Base-by-base conservation (phyloP, 2,797 vertebrate genomes). In the Anguilla megastoma region DNA sequence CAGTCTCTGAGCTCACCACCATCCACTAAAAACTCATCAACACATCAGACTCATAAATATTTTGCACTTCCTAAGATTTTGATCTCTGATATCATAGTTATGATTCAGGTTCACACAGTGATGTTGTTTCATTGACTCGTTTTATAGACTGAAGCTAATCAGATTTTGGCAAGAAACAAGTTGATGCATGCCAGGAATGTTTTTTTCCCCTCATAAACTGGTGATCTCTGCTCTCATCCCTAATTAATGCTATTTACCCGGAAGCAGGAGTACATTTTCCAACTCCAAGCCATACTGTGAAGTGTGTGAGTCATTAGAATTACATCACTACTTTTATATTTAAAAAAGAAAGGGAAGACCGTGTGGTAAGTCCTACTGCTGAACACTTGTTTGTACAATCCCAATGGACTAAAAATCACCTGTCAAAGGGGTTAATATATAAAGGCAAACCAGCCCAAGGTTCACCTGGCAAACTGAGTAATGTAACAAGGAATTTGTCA, bases 401-500 rank as follows among this genome's bases (percentile, higher is more conserved):
- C 71, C 2, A 76, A 16, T 4, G 4, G 71, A 41, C 41, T 41
- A 36, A 36, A 36, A 16, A 33, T 76, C 33, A 36, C 30, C 1
- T 41, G 71, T 41, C 71, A 76, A 76, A 71, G 33, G 71, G 71
- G 71, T 76, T 41, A 76, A 76, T 76, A 16, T 21, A 76, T 41
- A 76, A 36, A 76, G 14, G 14, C 71, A 41, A 14, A 3, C 71
- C 8, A 3, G 27, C 69, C 69, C 30, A 36, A 36, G 30, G 33
- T 76, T 76, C 71, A 76, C 71, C 71, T 76, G 33, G 33, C 16
- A 76, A 76, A 76, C 33, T 76, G 71, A 36, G 71, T 41, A 36
- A 16, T 76, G 33, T 48, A 24, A n/a, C 48, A 83, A 48, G 79
- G 48, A 83, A 48, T 24, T 2, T 83, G 45, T 83, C 79, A 83